These are phyloP conservation scores for Bubalus kerabau DNA, from an alignment of 2,113 vertebrate species.

Conservation along the genomic window DNA sequence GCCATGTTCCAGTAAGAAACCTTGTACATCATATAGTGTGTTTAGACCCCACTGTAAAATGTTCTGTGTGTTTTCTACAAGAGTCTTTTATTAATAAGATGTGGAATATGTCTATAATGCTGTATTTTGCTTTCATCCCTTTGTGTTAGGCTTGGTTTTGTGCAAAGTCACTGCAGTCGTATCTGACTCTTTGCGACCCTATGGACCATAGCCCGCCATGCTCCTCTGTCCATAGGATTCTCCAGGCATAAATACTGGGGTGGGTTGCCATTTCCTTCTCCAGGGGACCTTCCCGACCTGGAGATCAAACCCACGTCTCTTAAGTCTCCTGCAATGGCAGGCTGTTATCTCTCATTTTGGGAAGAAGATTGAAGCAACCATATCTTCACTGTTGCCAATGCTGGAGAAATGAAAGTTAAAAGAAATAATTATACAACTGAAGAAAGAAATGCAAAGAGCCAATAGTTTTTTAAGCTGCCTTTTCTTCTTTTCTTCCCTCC, in stretches of 20 bases:
- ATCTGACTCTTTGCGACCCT: background rate
- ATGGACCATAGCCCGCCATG: background rate
- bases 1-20: background rate
- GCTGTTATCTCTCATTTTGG: background rate
- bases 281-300: background rate
- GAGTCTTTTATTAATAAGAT: background rate
- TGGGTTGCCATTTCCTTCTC: background rate
- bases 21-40: background rate
- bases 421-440: background rate
- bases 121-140: background rate
- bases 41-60: background rate
- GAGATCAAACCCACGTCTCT: background rate
- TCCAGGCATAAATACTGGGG: background rate
- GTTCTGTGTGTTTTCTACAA: background rate
- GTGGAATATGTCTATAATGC: background rate
- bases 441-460: background rate
- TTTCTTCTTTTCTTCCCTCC: background rate
- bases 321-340: background rate
- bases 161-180: background rate
- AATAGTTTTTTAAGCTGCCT: background rate
- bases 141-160: background rate
- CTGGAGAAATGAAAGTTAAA: background rate
- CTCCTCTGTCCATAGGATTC: background rate
- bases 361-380: background rate
- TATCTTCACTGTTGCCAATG: background rate